Conservation (phyloP, 2,888 invertebrate genomes). For the Ennomos erosarius region DNA sequence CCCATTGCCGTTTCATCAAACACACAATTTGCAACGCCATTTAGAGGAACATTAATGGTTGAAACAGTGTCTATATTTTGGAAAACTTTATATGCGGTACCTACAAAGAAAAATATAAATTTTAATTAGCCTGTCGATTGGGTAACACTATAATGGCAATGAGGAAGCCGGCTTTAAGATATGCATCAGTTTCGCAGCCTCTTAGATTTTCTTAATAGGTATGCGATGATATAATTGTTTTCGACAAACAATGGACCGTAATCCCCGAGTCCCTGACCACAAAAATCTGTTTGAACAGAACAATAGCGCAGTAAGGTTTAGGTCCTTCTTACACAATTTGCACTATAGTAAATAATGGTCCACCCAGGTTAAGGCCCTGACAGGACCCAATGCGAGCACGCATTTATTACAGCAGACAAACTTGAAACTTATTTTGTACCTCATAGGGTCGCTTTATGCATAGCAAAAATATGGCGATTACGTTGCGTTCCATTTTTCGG, state of each 20-base stretch:
- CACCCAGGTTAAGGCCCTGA: too few relatives aligned
- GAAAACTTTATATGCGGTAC: slow-evolving; percentile 16
- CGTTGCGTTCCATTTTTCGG: too few relatives aligned
- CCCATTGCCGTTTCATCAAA: slow-evolving; percentile 31
- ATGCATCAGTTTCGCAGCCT: slow-evolving; percentile 46
- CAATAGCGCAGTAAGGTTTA: slow-evolving; percentile 47
- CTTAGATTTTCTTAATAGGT: slow-evolving; percentile 37
- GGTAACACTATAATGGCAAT: slow-evolving; percentile 47
- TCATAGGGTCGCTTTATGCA: too few relatives aligned
- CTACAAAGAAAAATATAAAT: slow-evolving; percentile 38
- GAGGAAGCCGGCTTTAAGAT: slow-evolving; percentile 47
- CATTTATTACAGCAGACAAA: too few relatives aligned
- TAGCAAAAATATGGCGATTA: too few relatives aligned
- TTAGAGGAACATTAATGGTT: slow-evolving; percentile 20
- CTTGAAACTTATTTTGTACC: too few relatives aligned
- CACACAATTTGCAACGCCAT: background rate
- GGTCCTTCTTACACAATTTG: slow-evolving; percentile 19
- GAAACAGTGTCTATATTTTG: slow-evolving; percentile 8
- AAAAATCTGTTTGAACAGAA: slow-evolving; percentile 44
- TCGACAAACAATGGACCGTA: slow-evolving; percentile 46
- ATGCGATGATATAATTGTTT: slow-evolving; percentile 52
- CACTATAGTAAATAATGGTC: background rate
- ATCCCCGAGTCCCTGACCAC: slow-evolving; percentile 39
- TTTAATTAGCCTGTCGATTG: slow-evolving; percentile 48
- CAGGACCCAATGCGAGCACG: too few relatives aligned